A percentile compares a stretch with the other conserved stretches of the same genome.
Conservation (phyloP, 2,113 vertebrate genomes). For the Mixornis gularis region DNA sequence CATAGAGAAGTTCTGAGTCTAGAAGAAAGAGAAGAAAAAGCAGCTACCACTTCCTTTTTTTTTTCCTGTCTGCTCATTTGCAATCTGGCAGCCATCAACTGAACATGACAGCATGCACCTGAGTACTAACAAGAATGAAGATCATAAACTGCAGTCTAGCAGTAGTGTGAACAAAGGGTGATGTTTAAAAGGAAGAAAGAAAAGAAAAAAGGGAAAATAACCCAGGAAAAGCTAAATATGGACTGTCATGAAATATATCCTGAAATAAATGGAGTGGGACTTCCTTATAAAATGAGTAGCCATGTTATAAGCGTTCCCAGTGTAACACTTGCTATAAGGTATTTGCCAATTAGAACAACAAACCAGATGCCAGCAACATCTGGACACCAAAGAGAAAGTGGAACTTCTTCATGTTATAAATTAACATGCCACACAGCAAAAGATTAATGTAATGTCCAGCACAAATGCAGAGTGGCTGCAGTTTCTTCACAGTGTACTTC, state of each 20-base stretch:
- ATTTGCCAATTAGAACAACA: constrained; percentile 5
- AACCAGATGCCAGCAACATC: constrained; percentile 11
- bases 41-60: neutral
- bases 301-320: neutral
- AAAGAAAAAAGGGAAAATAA: fast-evolving
- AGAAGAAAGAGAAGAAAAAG: neutral
- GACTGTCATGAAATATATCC: neutral
- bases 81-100: neutral
- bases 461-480: neutral
- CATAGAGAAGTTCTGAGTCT: neutral
- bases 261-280: neutral
- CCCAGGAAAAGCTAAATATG: neutral
- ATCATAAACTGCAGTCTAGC: neutral
- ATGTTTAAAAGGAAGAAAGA: neutral
- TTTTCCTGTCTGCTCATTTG: neutral
- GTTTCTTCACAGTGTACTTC: neutral
- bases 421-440: neutral
- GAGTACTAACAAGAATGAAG: neutral
- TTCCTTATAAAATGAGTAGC: neutral
- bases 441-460: neutral
- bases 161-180: neutral
- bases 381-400: neutral
- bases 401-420: neutral
- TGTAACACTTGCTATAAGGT: neutral
- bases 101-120: neutral